Evolutionary conservation across 2,113 vertebrate species (phyloP).

Genomic region (Chamaea fasciata): DNA sequence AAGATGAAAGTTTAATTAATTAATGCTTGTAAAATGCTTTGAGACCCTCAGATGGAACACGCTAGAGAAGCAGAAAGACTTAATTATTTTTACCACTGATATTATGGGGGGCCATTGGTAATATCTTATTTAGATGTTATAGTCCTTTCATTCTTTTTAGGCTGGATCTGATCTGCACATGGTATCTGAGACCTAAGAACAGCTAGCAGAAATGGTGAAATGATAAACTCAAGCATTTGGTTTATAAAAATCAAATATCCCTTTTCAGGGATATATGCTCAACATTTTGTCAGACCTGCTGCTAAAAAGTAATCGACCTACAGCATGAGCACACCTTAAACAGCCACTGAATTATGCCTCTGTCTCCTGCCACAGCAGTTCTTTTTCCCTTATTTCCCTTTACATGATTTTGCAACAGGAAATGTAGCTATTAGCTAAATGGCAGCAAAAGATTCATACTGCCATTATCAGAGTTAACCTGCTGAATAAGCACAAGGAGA

Average conservation of each 20-base stretch:
- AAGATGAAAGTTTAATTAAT: constrained; percentile 51
- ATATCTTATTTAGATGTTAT: neutral
- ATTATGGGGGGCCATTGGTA: neutral
- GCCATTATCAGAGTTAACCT: neutral
- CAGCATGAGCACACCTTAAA: neutral
- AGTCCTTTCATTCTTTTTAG: neutral
- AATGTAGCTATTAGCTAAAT: neutral
- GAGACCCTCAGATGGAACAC: constrained; percentile 54
- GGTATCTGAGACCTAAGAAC: neutral
- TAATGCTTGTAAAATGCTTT: constrained; percentile 48
- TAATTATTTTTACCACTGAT: constrained; percentile 51
- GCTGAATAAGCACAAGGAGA: neutral
- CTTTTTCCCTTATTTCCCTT: neutral
- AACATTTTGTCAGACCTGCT: neutral
- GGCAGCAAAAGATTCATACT: neutral
- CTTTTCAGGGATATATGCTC: neutral
- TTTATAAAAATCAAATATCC: neutral
- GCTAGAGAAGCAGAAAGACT: constrained; percentile 22
- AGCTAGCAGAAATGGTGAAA: neutral
- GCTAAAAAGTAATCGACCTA: neutral
- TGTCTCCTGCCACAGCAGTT: neutral
- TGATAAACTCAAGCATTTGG: neutral
- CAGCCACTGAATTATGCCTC: neutral
- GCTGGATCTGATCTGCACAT: neutral
- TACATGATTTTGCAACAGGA: neutral